phyloP scores from a whole-genome alignment of 2,888 invertebrate species.

The Busseola fusca region DNA sequence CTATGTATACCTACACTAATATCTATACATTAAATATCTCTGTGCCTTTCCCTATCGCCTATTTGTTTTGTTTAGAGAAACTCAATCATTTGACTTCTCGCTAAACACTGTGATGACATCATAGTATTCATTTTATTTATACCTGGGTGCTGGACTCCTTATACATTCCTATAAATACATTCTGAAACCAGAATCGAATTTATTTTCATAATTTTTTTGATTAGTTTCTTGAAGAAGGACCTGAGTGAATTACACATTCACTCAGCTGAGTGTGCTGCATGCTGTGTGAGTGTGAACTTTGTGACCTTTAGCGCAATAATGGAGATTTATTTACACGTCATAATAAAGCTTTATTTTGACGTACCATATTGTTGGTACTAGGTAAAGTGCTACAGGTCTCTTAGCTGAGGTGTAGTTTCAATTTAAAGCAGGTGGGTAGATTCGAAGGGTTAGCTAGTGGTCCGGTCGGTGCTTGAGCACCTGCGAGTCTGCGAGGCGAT shows the following conservation, averaged over 20 bases:
- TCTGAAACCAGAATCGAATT: conserved; percentile 18
- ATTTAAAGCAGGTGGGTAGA: not conserved
- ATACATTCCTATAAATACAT: conserved; percentile 7
- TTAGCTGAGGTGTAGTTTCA: not conserved
- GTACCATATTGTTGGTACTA: not conserved
- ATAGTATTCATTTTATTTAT: conserved; percentile 13
- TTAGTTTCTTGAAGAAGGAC: too few relatives aligned
- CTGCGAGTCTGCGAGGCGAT: not conserved
- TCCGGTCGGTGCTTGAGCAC: not conserved
- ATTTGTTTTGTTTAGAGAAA: conserved; percentile 4
- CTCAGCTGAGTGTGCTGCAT: too few relatives aligned
- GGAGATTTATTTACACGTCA: not conserved
- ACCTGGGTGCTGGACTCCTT: conserved; percentile 19
- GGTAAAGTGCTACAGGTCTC: not conserved
- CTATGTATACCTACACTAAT: too few relatives aligned
- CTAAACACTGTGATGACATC: conserved; percentile 9
- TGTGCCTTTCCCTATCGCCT: not conserved
- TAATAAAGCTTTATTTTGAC: not conserved
- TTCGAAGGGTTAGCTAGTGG: not conserved
- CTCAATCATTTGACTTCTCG: too few relatives aligned
- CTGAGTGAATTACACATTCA: too few relatives aligned
- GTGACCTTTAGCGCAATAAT: too few relatives aligned
- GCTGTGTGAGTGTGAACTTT: too few relatives aligned
- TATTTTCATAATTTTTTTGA: too few relatives aligned
- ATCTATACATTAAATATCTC: too few relatives aligned